Conservation (phyloP, 2,888 invertebrate species). For the Sepiola atlantica region DNA sequence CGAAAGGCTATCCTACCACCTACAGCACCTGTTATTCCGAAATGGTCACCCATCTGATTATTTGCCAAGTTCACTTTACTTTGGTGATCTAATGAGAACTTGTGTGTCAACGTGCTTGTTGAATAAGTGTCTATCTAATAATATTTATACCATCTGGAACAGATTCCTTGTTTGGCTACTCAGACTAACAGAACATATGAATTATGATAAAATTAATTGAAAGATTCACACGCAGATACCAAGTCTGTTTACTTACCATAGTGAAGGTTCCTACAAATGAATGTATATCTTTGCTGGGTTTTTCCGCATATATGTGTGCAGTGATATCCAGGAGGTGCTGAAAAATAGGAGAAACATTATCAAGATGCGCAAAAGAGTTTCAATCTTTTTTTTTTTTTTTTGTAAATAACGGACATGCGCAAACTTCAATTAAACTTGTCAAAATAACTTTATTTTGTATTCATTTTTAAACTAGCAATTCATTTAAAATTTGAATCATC, state of each 20-base stretch:
- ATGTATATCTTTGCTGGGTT: constrained; percentile 98
- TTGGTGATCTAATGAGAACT: too few relatives aligned
- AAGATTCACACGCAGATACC: not conserved
- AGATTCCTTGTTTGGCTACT: too few relatives aligned
- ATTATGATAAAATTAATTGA: not conserved
- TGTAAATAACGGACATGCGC: not conserved
- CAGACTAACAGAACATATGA: not conserved
- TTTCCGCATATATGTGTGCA: constrained; percentile 94
- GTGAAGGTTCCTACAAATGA: constrained; percentile 80
- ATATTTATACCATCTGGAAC: too few relatives aligned
- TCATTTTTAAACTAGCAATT: not conserved
- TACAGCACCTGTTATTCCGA: too few relatives aligned
- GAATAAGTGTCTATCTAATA: too few relatives aligned
- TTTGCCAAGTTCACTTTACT: too few relatives aligned
- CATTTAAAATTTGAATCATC: too few relatives aligned
- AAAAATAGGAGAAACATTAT: not conserved
- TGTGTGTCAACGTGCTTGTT: too few relatives aligned
- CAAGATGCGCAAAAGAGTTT: not conserved
- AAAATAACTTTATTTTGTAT: not conserved
- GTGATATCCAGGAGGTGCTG: constrained; percentile 80
- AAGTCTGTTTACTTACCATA: constrained; percentile 59
- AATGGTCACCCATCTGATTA: too few relatives aligned
- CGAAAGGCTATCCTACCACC: too few relatives aligned
- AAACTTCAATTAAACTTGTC: not conserved
- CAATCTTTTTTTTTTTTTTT: not conserved